Percentiles rank a stretch among this genome's conserved stretches.
These are phyloP conservation scores for Rhaphigaster nebulosa DNA, from an alignment of 2,888 invertebrate species.

Conservation along the genomic window DNA sequence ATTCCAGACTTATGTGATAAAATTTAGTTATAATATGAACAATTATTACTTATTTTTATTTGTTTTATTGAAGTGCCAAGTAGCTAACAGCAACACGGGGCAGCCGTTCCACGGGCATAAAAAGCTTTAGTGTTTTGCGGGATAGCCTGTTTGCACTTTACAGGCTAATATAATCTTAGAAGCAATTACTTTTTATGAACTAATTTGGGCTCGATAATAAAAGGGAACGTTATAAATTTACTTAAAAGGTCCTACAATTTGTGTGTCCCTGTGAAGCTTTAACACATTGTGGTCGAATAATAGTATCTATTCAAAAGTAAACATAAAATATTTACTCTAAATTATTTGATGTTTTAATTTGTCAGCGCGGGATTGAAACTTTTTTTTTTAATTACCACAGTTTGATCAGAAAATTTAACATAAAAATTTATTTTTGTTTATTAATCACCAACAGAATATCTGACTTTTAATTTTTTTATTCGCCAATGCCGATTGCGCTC, in stretches of 20 bases:
- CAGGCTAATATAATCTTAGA: neutral
- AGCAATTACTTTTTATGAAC: neutral
- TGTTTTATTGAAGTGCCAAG: neutral
- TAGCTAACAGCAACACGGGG: neutral
- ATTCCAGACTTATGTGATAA: too few relatives aligned
- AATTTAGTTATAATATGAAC: too few relatives aligned
- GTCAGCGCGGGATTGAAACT: neutral
- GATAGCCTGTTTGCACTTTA: neutral
- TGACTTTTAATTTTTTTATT: too few relatives aligned
- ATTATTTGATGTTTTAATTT: neutral
- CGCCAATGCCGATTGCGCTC: too few relatives aligned
- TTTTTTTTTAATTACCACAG: neutral
- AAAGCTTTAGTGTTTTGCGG: neutral
- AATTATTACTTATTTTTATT: too few relatives aligned
- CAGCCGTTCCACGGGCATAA: neutral
- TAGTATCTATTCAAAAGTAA: neutral
- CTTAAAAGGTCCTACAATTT: neutral
- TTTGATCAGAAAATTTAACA: too few relatives aligned
- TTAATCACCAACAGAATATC: too few relatives aligned
- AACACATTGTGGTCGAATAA: neutral
- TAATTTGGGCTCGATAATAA: slow-evolving; percentile 18
- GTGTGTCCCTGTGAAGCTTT: neutral
- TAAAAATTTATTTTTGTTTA: too few relatives aligned
- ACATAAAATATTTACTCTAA: neutral
- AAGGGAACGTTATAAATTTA: neutral